phyloP scores from a whole-genome alignment of 1,140 invertebrate species.

The Spodoptera frugiperda region DNA sequence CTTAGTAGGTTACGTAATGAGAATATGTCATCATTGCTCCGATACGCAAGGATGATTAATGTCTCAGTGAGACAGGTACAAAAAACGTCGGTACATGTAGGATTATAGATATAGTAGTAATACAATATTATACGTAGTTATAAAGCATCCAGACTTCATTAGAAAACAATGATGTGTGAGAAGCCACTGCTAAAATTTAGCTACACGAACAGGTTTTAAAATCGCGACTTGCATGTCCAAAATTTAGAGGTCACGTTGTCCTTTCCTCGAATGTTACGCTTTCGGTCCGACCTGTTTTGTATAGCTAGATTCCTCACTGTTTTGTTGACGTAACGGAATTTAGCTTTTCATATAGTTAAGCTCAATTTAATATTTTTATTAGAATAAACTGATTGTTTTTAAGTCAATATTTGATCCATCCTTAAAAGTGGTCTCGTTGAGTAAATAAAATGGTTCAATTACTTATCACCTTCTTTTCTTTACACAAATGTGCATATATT shows the following conservation, averaged over 20 bases:
- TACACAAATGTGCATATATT: too few species aligned
- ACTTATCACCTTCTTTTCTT: too few species aligned
- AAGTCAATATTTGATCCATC: not conserved
- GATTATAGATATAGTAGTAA: not conserved
- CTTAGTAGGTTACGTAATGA: slow-evolving; percentile 10
- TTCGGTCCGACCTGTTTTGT: slow-evolving; percentile 20
- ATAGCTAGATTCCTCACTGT: not conserved
- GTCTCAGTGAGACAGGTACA: slow-evolving; percentile 10
- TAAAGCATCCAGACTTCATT: slow-evolving; percentile 31
- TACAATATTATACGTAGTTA: not conserved
- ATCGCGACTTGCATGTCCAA: slow-evolving; percentile 56
- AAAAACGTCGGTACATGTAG: slow-evolving; percentile 10
- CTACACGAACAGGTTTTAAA: slow-evolving; percentile 69
- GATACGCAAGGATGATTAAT: slow-evolving; percentile 33
- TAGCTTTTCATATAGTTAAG: not conserved
- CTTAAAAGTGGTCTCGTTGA: too few species aligned
- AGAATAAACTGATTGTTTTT: not conserved
- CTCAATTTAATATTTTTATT: not conserved
- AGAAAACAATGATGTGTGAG: slow-evolving; percentile 59
- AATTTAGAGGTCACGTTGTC: slow-evolving; percentile 56
- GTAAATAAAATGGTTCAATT: too few species aligned
- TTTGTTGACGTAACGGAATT: slow-evolving; percentile 15
- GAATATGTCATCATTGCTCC: slow-evolving; percentile 28
- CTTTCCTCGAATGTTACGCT: slow-evolving; percentile 36
- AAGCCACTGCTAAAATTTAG: slow-evolving; percentile 56